A percentile compares a stretch with the other conserved stretches of the same genome.
phyloP scores from a whole-genome alignment of 2,888 invertebrate genomes.

The Dicroscelio sp. region DNA sequence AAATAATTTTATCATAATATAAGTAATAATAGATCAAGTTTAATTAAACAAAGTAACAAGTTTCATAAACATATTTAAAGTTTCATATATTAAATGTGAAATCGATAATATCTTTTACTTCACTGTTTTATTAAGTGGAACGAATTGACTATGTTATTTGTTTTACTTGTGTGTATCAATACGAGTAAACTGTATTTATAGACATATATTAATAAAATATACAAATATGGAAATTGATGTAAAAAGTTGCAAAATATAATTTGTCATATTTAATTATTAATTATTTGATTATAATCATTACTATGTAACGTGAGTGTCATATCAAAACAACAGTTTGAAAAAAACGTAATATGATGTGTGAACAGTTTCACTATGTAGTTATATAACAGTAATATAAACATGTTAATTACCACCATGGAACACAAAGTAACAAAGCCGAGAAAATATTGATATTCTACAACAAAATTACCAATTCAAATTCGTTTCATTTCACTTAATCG shows the following conservation, averaged over 20 bases:
- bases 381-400: no score
- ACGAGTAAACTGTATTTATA: not conserved
- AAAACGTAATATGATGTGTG: no score
- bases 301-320: no score
- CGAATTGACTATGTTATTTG: not conserved
- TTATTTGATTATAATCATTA: no score
- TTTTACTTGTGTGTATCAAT: not conserved
- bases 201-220: not conserved
- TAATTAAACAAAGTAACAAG: slow-evolving; percentile 43
- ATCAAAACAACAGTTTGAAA: no score
- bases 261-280: no score
- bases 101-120: slow-evolving; percentile 32
- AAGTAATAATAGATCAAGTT: slow-evolving; percentile 20
- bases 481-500: no score
- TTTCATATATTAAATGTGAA: slow-evolving; percentile 32
- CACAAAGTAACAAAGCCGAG: no score
- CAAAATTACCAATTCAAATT: no score
- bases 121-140: slow-evolving; percentile 35
- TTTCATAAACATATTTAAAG: slow-evolving; percentile 43
- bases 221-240: not conserved
- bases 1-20: slow-evolving; percentile 14
- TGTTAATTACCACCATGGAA: no score
- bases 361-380: no score
- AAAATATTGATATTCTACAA: no score
- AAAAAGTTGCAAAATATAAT: not conserved